Evolutionary conservation across 1,140 invertebrate species (phyloP).

Genomic region (Meloidogyne chitwoodi): DNA sequence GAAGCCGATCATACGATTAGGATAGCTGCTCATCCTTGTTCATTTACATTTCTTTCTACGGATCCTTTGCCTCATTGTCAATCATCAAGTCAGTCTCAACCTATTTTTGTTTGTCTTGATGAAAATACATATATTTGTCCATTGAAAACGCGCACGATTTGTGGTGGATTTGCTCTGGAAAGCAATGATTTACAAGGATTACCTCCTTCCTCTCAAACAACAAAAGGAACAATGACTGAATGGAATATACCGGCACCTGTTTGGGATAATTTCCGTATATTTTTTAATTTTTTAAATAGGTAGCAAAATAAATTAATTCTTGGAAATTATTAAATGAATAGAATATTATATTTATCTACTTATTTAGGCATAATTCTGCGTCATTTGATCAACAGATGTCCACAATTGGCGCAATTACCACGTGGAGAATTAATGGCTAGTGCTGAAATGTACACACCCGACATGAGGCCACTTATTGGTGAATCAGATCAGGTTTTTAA

Average conservation of each 20-base stretch:
- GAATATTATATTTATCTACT: neutral
- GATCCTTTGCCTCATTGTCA: conserved; percentile 38
- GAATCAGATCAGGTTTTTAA: conserved; percentile 75
- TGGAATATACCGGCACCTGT: conserved; percentile 51
- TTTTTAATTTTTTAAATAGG: neutral
- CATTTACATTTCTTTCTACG: conserved; percentile 50
- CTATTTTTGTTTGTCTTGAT: conserved; percentile 47
- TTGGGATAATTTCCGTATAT: conserved; percentile 85
- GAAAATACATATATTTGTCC: conserved; percentile 42
- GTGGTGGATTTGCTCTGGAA: conserved; percentile 50
- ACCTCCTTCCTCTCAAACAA: conserved; percentile 22
- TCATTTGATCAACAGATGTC: conserved; percentile 77
- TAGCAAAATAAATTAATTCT: neutral
- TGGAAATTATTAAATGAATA: neutral
- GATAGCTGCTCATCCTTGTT: conserved; percentile 54
- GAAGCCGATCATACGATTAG: conserved; percentile 38
- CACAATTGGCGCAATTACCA: conserved; percentile 70
- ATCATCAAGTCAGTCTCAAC: conserved; percentile 17
- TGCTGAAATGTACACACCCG: conserved; percentile 86
- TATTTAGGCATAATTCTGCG: conserved; percentile 73
- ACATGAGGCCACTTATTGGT: conserved; percentile 70
- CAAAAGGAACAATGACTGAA: conserved; percentile 34
- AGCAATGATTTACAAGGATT: conserved; percentile 37
- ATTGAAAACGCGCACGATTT: conserved; percentile 45
- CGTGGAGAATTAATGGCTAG: conserved; percentile 76